Base-by-base conservation (phyloP, 1,140 invertebrate genomes). In the Drosophila athabasca region DNA sequence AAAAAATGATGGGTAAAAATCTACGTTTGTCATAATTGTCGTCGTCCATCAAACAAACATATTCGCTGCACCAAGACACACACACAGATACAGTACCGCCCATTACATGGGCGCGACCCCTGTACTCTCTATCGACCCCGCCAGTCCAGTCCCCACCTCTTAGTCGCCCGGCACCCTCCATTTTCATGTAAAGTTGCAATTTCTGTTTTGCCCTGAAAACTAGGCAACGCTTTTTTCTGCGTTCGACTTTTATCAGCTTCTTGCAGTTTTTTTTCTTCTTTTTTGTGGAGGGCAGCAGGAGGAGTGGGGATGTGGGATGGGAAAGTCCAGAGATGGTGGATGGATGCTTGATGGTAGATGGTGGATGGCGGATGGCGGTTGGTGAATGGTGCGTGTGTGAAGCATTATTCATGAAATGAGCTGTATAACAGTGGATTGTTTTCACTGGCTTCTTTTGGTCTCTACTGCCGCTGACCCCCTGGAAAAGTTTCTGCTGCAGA, bases 21-120 rank as follows among this genome's bases (percentile, higher is more conserved):
- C 67, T 73, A 60, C 68, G 79, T 80, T 72, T 76, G 73, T 76
- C 79, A 81, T 81, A 80, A 69, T 71, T 73, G 68, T 76, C 73
- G 68, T 77, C 52, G 62, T 53, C 24, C 61, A 52, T 35, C 55
- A 53, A 26, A 29, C 53, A 55, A 39, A 51, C 55, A 43, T 26
- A 54, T 22, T 39, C 35, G 35, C 35, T 39, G 35, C 13, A 39
- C 35, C 35, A 13, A 39, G 11, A 44, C 26, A 35, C 45, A 52
- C 35, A 46, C 49, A 51, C 50, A 53, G 6, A 54, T 35, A 49
- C 22, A 49, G 29, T 24, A 31, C 24, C 49, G 13, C 54, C 48
- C 43, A 41, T 39, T 39, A 11, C 35, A 13, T 39, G 35, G 3
- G n/a, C n/a, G n/a, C 35, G 6, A 31, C 29, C 8, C 9, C 31